Percentiles rank a stretch among this genome's conserved stretches.
Conservation (phyloP, 1,140 invertebrate genomes). For the Mycetomoellerius zeteki region DNA sequence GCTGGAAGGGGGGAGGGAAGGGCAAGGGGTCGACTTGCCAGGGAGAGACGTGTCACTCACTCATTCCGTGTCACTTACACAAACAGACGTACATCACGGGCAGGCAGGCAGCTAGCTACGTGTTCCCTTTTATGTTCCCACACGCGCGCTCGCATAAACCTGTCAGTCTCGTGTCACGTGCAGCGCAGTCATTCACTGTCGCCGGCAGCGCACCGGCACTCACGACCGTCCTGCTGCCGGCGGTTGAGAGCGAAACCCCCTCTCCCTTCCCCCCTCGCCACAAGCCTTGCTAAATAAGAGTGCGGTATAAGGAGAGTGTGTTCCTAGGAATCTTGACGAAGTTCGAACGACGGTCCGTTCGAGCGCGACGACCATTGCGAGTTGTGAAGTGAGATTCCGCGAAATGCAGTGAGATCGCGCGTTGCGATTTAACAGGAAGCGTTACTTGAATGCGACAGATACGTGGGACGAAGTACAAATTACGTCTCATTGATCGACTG, state of each 20-base stretch:
- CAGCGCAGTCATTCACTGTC: conserved; percentile 87
- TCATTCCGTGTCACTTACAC: conserved; percentile 86
- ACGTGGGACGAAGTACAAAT: neutral
- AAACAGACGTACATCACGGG: conserved; percentile 87
- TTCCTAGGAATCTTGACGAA: conserved; percentile 55
- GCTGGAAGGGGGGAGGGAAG: conserved; percentile 33
- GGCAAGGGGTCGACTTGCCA: conserved; percentile 64
- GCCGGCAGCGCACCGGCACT: conserved; percentile 82
- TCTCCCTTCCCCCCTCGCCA: conserved; percentile 3
- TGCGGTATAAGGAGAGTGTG: conserved; percentile 64
- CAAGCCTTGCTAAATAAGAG: conserved; percentile 65
- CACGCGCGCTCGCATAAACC: conserved; percentile 86
- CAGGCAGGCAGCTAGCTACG: conserved; percentile 82
- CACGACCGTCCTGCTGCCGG: conserved; percentile 76
- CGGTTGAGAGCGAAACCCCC: conserved; percentile 69
- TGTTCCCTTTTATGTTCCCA: conserved; percentile 87
- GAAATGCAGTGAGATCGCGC: neutral
- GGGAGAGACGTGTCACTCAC: conserved; percentile 84
- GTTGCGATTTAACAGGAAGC: neutral
- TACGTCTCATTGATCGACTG: neutral
- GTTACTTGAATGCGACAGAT: neutral
- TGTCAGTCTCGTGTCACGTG: conserved; percentile 87
- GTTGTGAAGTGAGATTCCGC: neutral
- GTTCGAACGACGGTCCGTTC: conserved; percentile 3
- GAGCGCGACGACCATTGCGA: neutral